A percentile compares a stretch with the other conserved stretches of the same genome.
Conservation (phyloP, 2,113 vertebrate genomes). For the Aldabrachelys gigantea region DNA sequence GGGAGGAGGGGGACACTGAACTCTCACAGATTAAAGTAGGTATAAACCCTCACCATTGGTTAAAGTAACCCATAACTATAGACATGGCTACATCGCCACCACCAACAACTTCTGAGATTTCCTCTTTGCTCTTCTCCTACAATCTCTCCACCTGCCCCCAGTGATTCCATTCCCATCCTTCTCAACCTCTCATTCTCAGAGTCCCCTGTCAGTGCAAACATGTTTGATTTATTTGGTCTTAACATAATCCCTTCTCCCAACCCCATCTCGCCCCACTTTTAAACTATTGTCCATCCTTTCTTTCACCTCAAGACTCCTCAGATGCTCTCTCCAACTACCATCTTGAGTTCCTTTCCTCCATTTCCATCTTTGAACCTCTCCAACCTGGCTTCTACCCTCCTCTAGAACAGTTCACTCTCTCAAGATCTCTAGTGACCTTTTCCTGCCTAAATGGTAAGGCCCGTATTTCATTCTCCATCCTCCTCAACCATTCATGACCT, state of each 20-base stretch:
- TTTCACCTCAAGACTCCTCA: background rate
- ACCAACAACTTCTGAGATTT: background rate
- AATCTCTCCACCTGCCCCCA: background rate
- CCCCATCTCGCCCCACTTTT: too few relatives aligned
- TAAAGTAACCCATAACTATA: too few relatives aligned
- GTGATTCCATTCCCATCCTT: background rate
- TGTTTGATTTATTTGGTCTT: too few relatives aligned
- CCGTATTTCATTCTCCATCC: background rate
- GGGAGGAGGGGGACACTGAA: background rate
- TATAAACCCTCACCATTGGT: too few relatives aligned
- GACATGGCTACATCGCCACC: too few relatives aligned
- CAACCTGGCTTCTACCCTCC: background rate
- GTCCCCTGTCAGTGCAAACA: too few relatives aligned
- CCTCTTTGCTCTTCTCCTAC: fast-evolving
- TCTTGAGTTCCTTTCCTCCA: background rate
- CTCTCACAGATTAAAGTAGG: background rate
- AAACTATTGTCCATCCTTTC: background rate
- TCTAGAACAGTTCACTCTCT: background rate
- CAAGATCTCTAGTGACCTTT: background rate
- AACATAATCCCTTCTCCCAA: too few relatives aligned
- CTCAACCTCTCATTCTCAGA: too few relatives aligned
- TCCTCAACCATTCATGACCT: background rate
- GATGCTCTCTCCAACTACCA: background rate
- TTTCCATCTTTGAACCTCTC: background rate
- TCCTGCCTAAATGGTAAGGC: too few relatives aligned